Percentiles rank a stretch among this genome's conserved stretches.
Evolutionary conservation across 1,140 invertebrate species (phyloP).

Genomic region (Trichogramma pretiosum): DNA sequence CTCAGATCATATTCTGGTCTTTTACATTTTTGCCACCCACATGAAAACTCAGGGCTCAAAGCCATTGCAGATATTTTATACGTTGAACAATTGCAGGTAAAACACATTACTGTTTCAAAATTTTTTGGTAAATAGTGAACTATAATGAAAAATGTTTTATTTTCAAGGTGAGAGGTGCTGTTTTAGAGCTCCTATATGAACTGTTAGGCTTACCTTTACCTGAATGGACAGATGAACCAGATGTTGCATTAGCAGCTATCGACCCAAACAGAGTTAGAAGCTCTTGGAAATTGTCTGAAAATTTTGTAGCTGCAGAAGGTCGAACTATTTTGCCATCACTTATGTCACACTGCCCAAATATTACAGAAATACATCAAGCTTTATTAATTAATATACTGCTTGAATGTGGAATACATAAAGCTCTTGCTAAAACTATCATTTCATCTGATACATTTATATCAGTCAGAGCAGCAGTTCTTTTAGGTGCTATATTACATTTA

Average conservation of each 20-base stretch:
- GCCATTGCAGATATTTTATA: slow-evolving; percentile 82
- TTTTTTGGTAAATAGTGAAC: no score
- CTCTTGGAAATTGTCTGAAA: slow-evolving; percentile 80
- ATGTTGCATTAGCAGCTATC: slow-evolving; percentile 73
- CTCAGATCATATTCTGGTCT: slow-evolving; percentile 85
- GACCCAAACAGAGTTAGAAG: slow-evolving; percentile 70
- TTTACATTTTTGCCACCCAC: slow-evolving; percentile 73
- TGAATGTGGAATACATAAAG: slow-evolving; percentile 76
- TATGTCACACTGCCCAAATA: slow-evolving; percentile 73
- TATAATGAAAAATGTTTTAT: background rate
- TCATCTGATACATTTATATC: slow-evolving; percentile 81
- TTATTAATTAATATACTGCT: slow-evolving; percentile 80
- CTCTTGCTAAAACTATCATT: slow-evolving; percentile 84
- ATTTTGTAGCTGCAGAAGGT: slow-evolving; percentile 86
- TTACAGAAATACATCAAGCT: slow-evolving; percentile 85
- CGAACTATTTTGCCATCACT: slow-evolving; percentile 72
- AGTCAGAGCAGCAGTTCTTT: slow-evolving; percentile 78
- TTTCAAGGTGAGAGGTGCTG: slow-evolving; percentile 57
- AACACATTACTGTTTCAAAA: no score
- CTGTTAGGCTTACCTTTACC: slow-evolving; percentile 75
- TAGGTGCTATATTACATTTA: slow-evolving; percentile 80
- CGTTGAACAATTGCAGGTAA: slow-evolving; percentile 77
- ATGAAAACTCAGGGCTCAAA: slow-evolving; percentile 61
- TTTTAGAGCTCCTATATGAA: slow-evolving; percentile 86
- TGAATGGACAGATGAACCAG: slow-evolving; percentile 85